phyloP scores from a whole-genome alignment of 2,797 vertebrate genomes.

The Pseudochirops corinnae region DNA sequence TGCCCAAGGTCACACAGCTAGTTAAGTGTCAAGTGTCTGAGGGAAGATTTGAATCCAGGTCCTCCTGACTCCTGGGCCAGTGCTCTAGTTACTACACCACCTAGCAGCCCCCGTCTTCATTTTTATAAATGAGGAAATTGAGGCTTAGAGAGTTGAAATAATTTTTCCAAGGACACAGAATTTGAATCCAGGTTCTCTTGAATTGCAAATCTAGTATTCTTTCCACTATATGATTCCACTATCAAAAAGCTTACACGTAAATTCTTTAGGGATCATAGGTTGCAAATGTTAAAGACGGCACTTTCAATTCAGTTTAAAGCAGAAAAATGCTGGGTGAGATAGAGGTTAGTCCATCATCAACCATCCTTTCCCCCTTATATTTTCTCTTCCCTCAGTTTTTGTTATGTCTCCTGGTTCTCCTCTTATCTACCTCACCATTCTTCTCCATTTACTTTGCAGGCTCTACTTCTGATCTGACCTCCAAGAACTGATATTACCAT shows the following conservation, averaged over 20 bases:
- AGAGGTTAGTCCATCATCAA: background rate
- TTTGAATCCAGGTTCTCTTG: background rate
- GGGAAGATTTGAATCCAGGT: no score
- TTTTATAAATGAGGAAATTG: background rate
- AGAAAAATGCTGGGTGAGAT: background rate
- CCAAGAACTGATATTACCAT: background rate
- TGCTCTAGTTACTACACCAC: no score
- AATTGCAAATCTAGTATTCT: background rate
- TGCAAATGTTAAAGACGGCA: constrained; percentile 15
- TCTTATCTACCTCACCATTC: background rate
- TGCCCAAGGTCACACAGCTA: background rate
- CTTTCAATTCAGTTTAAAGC: constrained; percentile 10
- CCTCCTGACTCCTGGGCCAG: no score
- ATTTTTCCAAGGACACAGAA: background rate
- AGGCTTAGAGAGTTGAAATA: background rate
- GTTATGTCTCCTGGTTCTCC: background rate
- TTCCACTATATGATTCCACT: background rate
- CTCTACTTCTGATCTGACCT: background rate
- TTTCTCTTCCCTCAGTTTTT: background rate
- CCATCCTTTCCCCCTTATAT: background rate
- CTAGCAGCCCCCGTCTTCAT: no score
- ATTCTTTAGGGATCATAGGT: background rate
- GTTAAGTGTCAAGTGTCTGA: no score
- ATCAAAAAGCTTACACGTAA: background rate
- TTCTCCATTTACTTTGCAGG: background rate